Percentiles rank a stretch among this genome's conserved stretches.
Evolutionary conservation across 1,140 invertebrate genomes (phyloP).

Genomic region (Drosophila miranda): DNA sequence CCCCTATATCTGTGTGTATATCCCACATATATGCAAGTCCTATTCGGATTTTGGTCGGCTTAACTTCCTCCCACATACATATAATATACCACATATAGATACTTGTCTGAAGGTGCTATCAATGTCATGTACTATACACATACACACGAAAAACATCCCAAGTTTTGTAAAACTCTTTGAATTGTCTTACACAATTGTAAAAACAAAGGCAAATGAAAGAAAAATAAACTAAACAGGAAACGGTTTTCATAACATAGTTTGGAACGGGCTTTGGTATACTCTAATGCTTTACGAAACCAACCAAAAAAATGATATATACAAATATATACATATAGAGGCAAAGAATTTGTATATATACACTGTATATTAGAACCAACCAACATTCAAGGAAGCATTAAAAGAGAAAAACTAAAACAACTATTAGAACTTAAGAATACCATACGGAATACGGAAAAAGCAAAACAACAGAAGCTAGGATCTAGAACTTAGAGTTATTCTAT

Average conservation of each 20-base stretch:
- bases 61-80: slow-evolving; percentile 19
- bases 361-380: slow-evolving; percentile 39
- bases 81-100: background rate
- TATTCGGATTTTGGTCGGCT: slow-evolving; percentile 10
- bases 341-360: slow-evolving; percentile 58
- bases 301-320: slow-evolving; percentile 42
- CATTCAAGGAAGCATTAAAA: slow-evolving; percentile 43
- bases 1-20: slow-evolving; percentile 32
- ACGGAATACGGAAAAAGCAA: slow-evolving; percentile 41
- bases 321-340: slow-evolving; percentile 13
- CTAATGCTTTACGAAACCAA: slow-evolving; percentile 79
- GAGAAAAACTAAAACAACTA: slow-evolving; percentile 44
- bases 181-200: slow-evolving; percentile 21
- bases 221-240: slow-evolving; percentile 34
- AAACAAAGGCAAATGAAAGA: slow-evolving; percentile 1
- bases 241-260: slow-evolving; percentile 66
- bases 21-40: background rate
- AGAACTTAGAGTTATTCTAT: slow-evolving; percentile 36
- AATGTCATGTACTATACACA: background rate
- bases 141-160: background rate
- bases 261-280: slow-evolving; percentile 81
- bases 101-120: too few relatives aligned
- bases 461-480: slow-evolving; percentile 57
- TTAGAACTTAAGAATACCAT: slow-evolving; percentile 40
- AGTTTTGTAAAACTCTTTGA: slow-evolving; percentile 33